Conservation (phyloP, 2,113 vertebrate genomes). For the Pachyramphus minor region DNA sequence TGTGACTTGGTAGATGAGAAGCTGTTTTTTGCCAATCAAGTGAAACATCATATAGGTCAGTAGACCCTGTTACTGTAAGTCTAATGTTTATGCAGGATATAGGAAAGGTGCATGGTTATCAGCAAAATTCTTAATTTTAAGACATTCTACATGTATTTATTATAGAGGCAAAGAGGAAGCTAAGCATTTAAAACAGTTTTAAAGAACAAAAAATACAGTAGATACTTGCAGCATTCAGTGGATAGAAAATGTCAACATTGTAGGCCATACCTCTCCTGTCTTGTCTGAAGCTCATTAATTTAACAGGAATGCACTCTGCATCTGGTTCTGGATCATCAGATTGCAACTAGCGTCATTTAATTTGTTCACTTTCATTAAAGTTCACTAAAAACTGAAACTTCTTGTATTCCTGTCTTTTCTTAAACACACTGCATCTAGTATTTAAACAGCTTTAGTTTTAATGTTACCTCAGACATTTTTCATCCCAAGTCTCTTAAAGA, state of each 20-base stretch:
- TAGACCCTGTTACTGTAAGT: neutral
- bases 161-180: neutral
- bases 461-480: neutral
- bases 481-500: neutral
- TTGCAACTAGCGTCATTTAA: neutral
- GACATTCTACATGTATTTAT: neutral
- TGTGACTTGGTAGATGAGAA: neutral
- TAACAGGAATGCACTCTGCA: neutral
- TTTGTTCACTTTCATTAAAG: neutral
- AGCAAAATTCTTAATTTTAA: neutral
- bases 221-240: neutral
- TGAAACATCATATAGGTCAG: neutral
- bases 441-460: neutral
- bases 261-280: neutral
- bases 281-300: neutral
- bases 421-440: neutral
- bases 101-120: neutral
- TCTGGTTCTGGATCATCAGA: neutral
- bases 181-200: neutral
- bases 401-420: neutral
- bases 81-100: neutral
- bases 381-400: neutral
- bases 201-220: neutral
- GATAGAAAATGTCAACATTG: neutral
- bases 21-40: neutral